Conservation (phyloP, 2,888 invertebrate genomes). For the Muscina levida region DNA sequence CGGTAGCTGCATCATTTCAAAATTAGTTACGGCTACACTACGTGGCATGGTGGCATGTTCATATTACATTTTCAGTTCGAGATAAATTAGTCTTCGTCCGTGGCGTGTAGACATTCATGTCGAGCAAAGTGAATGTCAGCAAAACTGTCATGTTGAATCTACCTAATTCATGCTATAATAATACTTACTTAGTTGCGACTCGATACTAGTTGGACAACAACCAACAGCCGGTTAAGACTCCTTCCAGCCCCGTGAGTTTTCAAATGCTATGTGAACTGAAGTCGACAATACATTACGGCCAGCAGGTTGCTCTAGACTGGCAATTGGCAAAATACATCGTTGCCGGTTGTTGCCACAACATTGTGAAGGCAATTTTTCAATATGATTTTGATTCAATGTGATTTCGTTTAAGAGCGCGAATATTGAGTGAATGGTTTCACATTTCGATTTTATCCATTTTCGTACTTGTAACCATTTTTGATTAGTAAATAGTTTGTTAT, state of each 20-base stretch:
- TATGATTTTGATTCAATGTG: constrained; percentile 36
- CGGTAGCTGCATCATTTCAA: not conserved
- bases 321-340: not conserved
- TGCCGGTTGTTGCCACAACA: constrained; percentile 54
- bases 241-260: not conserved
- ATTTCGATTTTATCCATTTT: not conserved
- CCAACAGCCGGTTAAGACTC: not conserved
- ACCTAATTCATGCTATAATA: constrained; percentile 19
- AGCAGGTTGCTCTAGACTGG: constrained; percentile 29
- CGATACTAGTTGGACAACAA: too few species aligned
- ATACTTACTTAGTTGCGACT: not conserved
- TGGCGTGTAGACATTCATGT: constrained; percentile 23
- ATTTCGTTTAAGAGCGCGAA: not conserved
- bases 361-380: constrained; percentile 57
- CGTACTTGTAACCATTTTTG: not conserved
- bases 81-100: constrained; percentile 26
- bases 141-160: constrained; percentile 58
- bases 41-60: not conserved
- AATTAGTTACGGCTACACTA: constrained; percentile 14
- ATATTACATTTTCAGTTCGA: not conserved
- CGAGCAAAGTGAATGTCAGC: constrained; percentile 64
- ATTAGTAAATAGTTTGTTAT: not conserved
- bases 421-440: not conserved
- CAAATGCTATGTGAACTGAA: constrained; percentile 11
- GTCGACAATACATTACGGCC: not conserved